Base-by-base conservation (phyloP, 1,140 invertebrate genomes). In the Saccostrea cuccullata region DNA sequence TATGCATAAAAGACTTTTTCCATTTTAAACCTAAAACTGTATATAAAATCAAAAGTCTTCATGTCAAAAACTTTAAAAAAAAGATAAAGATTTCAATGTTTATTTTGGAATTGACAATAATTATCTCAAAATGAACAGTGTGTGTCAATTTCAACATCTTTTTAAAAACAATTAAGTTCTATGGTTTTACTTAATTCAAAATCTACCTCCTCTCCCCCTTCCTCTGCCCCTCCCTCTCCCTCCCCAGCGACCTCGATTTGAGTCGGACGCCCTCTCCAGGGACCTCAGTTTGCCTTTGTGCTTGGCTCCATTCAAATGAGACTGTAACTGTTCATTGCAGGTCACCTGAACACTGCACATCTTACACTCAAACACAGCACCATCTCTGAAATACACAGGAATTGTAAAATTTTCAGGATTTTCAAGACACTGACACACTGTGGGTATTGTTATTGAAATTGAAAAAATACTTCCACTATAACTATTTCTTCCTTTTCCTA, bases 321-420 rank as follows among this genome's bases (percentile, higher is more conserved):
- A 90, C 82, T 92, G 90, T 12, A 94, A 90, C 88, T 94, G 93
- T 26, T 92, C 91, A 86, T 94, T 91, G 23, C 91, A 93, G 6
- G 93, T 94, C 55, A 93, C 92, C 36, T 91, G 89, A 8, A 93
- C 92, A 86, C 88, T 89, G 88, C 94, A 94, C 73, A 94, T 36
- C 40, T 90, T 89, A 70, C 94, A 94, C 85, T 92, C 92, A 88
- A 92, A 94, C 23, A 90, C 88, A 47, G 77, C 73, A 17, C 86
- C 70, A 20, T 87, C 86, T 26, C 87, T 88, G 56, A 89, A 67
- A 67, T 67, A 85, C 26, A 84, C 23, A 64, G 0, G 13, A n/a
- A 26, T 77, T 40, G 30, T 11, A 77, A 47, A 47, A 47, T 47
- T 47, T 47, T 9, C 5, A 47, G 2, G 40, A 47, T 47, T 47